phyloP scores from a whole-genome alignment of 2,888 invertebrate genomes.

The Troilus luridus region DNA sequence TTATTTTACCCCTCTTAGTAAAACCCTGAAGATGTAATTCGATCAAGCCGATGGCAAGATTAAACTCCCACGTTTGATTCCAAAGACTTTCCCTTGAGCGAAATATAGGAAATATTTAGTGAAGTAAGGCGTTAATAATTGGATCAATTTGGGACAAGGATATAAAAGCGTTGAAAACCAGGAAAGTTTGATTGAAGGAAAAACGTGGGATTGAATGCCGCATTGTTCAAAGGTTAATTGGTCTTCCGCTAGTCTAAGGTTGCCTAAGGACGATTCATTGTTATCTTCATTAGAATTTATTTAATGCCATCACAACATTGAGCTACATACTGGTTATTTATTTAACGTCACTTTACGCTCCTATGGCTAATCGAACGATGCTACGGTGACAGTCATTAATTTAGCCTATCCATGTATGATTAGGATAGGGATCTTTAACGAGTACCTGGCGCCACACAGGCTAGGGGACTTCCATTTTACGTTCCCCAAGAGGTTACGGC shows the following conservation, averaged over 20 bases:
- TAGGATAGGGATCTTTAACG: too few relatives aligned
- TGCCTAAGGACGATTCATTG: too few relatives aligned
- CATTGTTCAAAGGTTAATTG: background rate
- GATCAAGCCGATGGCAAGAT: background rate
- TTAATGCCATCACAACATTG: too few relatives aligned
- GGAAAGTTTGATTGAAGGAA: slow-evolving; percentile 10
- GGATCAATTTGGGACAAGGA: background rate
- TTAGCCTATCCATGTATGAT: too few relatives aligned
- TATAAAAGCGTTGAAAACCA: background rate
- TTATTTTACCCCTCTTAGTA: background rate
- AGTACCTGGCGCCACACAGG: too few relatives aligned
- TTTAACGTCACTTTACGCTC: too few relatives aligned
- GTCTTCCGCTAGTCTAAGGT: background rate
- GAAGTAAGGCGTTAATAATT: background rate
- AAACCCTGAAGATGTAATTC: background rate
- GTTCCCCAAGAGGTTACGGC: too few relatives aligned
- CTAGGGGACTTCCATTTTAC: too few relatives aligned
- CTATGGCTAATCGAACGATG: too few relatives aligned
- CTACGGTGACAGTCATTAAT: too few relatives aligned
- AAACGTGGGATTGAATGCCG: background rate
- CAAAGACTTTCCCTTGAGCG: background rate
- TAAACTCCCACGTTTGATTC: background rate
- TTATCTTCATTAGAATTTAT: too few relatives aligned
- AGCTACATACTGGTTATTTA: too few relatives aligned
- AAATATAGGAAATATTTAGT: background rate